These are phyloP conservation scores for Nerophis ophidion DNA, from an alignment of 2,113 vertebrate species.

Conservation along the genomic window DNA sequence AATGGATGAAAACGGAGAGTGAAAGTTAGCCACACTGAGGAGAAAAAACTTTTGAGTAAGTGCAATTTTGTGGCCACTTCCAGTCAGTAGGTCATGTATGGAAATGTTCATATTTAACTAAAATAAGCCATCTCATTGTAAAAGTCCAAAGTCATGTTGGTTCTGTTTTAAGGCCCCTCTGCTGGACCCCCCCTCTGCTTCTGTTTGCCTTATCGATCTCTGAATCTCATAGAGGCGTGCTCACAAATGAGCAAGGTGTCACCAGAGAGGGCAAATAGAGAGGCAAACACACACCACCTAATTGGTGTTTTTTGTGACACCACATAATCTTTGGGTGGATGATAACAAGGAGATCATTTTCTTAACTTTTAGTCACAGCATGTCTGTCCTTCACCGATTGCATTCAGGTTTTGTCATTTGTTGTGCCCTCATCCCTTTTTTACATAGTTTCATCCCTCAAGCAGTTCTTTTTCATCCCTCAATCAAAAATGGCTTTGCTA, in stretches of 20 bases:
- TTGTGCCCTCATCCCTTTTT: background rate
- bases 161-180: no score
- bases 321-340: no score
- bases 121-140: background rate
- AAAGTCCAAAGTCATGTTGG: background rate
- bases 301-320: no score
- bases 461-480: constrained; percentile 4
- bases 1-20: constrained; percentile 39
- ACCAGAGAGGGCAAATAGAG: constrained; percentile 60
- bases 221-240: constrained; percentile 60
- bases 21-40: constrained; percentile 4
- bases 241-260: constrained; percentile 67
- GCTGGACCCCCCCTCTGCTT: constrained; percentile 2
- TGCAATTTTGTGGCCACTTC: background rate
- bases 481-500: constrained; percentile 29
- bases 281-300: background rate
- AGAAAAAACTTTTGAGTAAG: background rate
- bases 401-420: background rate
- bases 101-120: no score
- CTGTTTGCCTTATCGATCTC: constrained; percentile 60
- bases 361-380: no score
- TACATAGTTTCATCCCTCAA: constrained; percentile 3
- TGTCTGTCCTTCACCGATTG: no score
- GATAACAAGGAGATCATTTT: no score
- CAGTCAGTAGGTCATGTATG: no score